Evolutionary conservation across 2,888 invertebrate genomes (phyloP).

Genomic region (Minunthozetes semirufus): DNA sequence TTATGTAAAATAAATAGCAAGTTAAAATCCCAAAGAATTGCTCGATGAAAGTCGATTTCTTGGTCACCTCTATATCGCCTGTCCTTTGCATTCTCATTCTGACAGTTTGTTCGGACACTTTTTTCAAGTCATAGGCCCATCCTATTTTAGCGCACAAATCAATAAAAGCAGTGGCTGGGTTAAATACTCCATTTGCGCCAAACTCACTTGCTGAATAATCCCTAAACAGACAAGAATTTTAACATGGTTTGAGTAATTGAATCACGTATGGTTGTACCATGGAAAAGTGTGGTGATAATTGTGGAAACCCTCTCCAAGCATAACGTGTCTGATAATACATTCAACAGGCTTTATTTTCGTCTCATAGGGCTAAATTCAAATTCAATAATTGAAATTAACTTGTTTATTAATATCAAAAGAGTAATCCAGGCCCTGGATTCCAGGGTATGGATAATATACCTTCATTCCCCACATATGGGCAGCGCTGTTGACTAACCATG

Average conservation of each 20-base stretch:
- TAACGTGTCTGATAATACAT: conserved; percentile 38
- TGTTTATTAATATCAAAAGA: neutral
- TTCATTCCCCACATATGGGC: conserved; percentile 76
- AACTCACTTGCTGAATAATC: conserved; percentile 50
- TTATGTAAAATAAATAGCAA: too few relatives aligned
- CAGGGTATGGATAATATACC: neutral
- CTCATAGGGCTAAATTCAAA: conserved; percentile 63
- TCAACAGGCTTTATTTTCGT: conserved; percentile 55
- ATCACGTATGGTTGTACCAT: conserved; percentile 48
- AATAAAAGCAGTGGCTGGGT: conserved; percentile 49
- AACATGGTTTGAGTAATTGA: neutral
- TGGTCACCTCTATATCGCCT: too few relatives aligned
- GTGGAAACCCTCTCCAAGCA: conserved; percentile 43
- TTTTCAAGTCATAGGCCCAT: conserved; percentile 26
- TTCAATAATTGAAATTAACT: neutral
- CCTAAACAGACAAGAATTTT: too few relatives aligned
- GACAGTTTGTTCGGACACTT: neutral
- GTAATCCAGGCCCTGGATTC: neutral
- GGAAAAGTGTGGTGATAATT: conserved; percentile 52
- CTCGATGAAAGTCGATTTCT: too few relatives aligned
- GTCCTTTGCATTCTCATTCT: neutral
- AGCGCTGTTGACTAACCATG: conserved; percentile 88
- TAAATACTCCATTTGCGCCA: conserved; percentile 45
- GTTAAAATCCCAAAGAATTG: too few relatives aligned
- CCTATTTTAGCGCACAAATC: conserved; percentile 48